Percentiles rank a stretch among this genome's conserved stretches.
These are phyloP conservation scores for Agrilus cyanescens DNA, from an alignment of 2,888 invertebrate species.

Conservation along the genomic window DNA sequence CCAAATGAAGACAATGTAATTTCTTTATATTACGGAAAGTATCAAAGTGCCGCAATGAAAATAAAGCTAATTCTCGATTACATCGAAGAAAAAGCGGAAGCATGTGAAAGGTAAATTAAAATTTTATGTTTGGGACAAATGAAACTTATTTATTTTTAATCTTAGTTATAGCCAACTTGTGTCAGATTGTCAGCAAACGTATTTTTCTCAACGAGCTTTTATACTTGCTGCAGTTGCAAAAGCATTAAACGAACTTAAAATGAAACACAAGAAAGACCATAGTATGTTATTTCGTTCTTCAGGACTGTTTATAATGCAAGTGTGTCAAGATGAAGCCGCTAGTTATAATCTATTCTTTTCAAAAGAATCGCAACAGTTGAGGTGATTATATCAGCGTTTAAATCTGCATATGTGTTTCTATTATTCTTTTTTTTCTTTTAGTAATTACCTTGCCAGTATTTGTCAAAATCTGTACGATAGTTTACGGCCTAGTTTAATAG, in stretches of 20 bases:
- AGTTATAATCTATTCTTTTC: constrained; percentile 86
- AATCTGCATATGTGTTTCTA: constrained; percentile 1
- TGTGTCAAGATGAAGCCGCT: constrained; percentile 89
- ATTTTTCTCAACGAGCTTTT: constrained; percentile 55
- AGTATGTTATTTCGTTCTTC: constrained; percentile 78
- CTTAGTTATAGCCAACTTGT: constrained; percentile 57
- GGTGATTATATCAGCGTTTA: constrained; percentile 33
- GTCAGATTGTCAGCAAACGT: constrained; percentile 71
- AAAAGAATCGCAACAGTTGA: constrained; percentile 50
- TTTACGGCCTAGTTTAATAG: constrained; percentile 85
- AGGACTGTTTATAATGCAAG: constrained; percentile 81
- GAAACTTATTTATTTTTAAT: constrained; percentile 8
- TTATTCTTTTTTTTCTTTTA: constrained; percentile 26
- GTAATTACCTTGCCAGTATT: constrained; percentile 71
- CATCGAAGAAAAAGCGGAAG: constrained; percentile 65
- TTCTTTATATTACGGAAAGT: constrained; percentile 88
- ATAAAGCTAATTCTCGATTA: constrained; percentile 70
- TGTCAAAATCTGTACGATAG: constrained; percentile 86
- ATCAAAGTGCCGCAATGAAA: constrained; percentile 82
- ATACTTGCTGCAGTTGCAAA: constrained; percentile 59
- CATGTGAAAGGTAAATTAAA: constrained; percentile 50
- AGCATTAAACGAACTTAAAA: constrained; percentile 54
- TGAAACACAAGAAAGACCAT: constrained; percentile 57
- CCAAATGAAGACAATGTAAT: constrained; percentile 49
- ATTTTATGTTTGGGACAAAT: background rate